Evolutionary conservation across 30 jellyfish, hydroid and myxozoan genomes (phyloP), one percentile per base, ranked within the genome.

Genomic region (Cassiopea andromeda): DNA sequence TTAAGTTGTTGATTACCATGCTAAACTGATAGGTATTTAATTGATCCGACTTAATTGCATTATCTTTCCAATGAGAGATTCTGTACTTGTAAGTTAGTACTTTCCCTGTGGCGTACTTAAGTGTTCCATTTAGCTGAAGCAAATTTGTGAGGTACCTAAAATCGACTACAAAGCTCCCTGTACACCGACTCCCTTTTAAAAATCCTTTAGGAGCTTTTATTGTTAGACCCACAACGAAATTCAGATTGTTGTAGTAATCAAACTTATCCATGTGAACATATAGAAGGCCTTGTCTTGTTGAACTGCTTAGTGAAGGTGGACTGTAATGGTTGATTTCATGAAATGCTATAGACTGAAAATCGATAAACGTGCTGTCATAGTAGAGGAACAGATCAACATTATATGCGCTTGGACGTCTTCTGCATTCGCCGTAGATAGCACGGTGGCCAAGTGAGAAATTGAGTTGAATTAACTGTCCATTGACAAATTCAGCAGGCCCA

Each of bases 271-370:
- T 84, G 10, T 84, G 68, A 5, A 84, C 13, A 15, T 27, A 48
- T 44, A 84, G 70, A 13, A 84, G 64, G 3, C 92, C 92, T 9
- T 60, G 92, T 27, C 48, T 57, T 38, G 92, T 84, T 61, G 60
- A 8, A 60, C 48, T 69, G 3, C 66, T 6, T 46, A 78, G 7
- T 58, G 92, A 78, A 10, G 60, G 27, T 18, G 57, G 43, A 2
- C 64, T 72, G 67, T 6, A 71, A 1, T 72, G 69, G n/a, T 48
- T 44, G 61, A 2, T 13, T 3, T 49, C 44, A 1, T 1, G 38
- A 17, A 48, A 84, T 6, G 4, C 14, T 48, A 77, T 16, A 2
- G 92, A 84, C 18, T 48, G 47, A 59, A 84, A 76, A 18, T 16
- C 15, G 48, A 84, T 75, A 13, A 49, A 70, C 1, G 44, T 48